These are phyloP conservation scores for Heliconius melpomene DNA, from an alignment of 1,140 invertebrate genomes.

Conservation along the genomic window DNA sequence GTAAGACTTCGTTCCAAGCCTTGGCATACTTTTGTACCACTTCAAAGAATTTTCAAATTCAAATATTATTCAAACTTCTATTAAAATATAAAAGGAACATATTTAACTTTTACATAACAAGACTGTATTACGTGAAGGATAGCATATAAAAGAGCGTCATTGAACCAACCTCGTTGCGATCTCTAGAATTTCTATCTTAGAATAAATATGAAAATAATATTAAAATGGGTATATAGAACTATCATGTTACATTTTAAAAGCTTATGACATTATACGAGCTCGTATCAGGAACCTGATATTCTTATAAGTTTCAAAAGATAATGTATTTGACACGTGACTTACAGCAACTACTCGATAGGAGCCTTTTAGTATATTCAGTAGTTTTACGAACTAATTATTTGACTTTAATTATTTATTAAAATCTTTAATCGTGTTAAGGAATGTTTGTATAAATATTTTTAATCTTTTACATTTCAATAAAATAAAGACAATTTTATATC, in stretches of 20 bases:
- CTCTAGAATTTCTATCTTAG: background rate
- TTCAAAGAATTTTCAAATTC: background rate
- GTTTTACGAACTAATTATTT: background rate
- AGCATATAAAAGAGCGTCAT: background rate
- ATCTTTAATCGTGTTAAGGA: background rate
- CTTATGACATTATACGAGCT: background rate
- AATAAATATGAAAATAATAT: slow-evolving; percentile 4
- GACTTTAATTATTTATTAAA: background rate
- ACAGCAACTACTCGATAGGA: background rate
- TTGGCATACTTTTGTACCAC: background rate
- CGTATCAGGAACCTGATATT: slow-evolving; percentile 6
- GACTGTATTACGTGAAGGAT: background rate
- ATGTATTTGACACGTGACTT: background rate
- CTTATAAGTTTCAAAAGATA: background rate
- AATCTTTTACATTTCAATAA: background rate
- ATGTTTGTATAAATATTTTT: background rate
- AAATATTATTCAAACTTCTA: background rate
- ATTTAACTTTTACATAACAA: background rate
- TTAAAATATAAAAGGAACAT: background rate
- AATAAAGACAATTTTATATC: background rate
- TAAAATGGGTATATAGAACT: background rate
- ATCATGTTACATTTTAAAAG: slow-evolving; percentile 11
- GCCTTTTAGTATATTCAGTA: background rate
- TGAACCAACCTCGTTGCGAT: background rate
- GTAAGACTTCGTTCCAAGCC: slow-evolving; percentile 48